phyloP scores from a whole-genome alignment of 2,797 vertebrate genomes.

The Neostethus bicornis region DNA sequence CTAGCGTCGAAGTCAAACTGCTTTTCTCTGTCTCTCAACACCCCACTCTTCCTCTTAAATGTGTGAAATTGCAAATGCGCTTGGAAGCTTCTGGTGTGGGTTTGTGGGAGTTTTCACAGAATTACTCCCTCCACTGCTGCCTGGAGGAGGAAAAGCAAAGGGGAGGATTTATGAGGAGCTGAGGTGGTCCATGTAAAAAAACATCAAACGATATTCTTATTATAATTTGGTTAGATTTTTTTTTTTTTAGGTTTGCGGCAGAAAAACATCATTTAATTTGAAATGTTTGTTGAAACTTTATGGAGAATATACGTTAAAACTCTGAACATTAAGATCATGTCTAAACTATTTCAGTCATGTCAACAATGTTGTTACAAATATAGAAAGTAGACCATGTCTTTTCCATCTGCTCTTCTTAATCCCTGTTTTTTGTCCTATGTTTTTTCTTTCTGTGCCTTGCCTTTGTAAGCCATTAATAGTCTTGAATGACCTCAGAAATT shows the following conservation, averaged over 20 bases:
- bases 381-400: neutral
- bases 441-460: neutral
- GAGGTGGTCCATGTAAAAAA: conserved; percentile 27
- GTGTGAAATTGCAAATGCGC: conserved; percentile 62
- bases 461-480: neutral
- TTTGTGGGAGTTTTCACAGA: conserved; percentile 51
- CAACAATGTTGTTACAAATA: neutral
- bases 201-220: conserved; percentile 29
- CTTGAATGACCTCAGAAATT: conserved; percentile 25
- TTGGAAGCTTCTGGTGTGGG: conserved; percentile 46
- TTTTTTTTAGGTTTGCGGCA: neutral
- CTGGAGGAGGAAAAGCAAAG: conserved; percentile 32
- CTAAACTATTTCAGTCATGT: neutral
- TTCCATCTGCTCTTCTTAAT: neutral
- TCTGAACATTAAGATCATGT: neutral
- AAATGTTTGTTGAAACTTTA: too few species aligned
- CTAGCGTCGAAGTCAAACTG: conserved; percentile 26
- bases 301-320: too few species aligned
- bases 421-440: neutral
- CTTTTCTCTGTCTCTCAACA: conserved; percentile 33
- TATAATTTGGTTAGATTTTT: conserved; percentile 15
- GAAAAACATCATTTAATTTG: conserved; percentile 10
- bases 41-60: conserved; percentile 32
- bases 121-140: conserved; percentile 29
- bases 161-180: conserved; percentile 33